phyloP scores from a whole-genome alignment of 2,797 vertebrate genomes.

The Anolis apletophallus region DNA sequence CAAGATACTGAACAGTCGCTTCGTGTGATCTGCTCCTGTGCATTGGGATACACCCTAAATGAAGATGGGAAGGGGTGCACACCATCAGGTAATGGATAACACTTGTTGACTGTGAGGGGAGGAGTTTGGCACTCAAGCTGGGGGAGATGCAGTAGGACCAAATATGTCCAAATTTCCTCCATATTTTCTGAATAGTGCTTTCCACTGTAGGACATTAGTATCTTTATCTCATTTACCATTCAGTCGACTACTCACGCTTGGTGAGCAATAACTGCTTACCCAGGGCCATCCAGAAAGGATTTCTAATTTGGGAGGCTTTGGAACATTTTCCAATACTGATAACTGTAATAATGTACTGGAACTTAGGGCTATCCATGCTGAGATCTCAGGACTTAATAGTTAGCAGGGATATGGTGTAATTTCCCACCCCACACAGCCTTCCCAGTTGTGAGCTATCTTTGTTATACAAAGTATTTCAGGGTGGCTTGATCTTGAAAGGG shows the following conservation, averaged over 20 bases:
- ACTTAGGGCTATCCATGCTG: too few relatives aligned
- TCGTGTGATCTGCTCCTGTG: constrained; percentile 81
- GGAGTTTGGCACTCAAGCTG: neutral
- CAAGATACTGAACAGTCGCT: constrained; percentile 63
- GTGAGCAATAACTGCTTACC: neutral
- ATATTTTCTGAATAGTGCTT: neutral
- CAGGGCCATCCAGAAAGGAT: neutral
- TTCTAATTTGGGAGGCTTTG: neutral
- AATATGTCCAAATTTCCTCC: neutral
- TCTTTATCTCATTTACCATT: neutral
- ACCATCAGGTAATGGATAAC: constrained; percentile 69
- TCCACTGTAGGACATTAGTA: neutral
- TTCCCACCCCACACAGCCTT: too few relatives aligned
- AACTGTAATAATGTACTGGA: too few relatives aligned
- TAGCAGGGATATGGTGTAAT: too few relatives aligned
- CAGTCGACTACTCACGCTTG: neutral
- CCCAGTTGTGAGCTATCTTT: too few relatives aligned
- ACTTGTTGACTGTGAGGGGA: neutral
- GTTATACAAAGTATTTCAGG: too few relatives aligned
- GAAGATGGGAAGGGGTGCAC: constrained; percentile 77
- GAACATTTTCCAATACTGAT: neutral
- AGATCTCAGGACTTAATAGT: too few relatives aligned
- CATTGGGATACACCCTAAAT: constrained; percentile 78
- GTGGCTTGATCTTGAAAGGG: too few relatives aligned
- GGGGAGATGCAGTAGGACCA: neutral